Conservation (phyloP, 2,797 vertebrate genomes). For the Iguana delicatissima region DNA sequence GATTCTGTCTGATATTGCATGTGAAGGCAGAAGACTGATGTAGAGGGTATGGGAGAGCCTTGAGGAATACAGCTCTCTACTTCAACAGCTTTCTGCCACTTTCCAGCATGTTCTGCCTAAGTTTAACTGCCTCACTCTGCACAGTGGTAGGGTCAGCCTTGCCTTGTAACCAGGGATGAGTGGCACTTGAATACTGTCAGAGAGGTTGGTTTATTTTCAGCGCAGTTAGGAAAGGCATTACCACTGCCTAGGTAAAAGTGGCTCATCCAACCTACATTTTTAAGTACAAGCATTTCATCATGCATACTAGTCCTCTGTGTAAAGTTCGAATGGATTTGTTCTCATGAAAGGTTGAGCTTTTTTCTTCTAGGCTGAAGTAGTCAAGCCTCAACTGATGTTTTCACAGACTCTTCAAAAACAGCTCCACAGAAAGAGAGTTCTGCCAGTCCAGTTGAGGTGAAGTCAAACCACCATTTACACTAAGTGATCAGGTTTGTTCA, state of each 20-base stretch:
- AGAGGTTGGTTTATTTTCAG: not conserved
- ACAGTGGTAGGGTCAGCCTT: too few relatives aligned
- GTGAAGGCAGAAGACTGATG: too few relatives aligned
- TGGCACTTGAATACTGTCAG: not conserved
- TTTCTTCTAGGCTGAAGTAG: not conserved
- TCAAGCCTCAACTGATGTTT: not conserved
- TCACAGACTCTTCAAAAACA: not conserved
- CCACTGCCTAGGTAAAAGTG: not conserved
- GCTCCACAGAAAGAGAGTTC: too few relatives aligned
- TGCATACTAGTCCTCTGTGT: not conserved
- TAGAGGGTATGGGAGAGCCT: too few relatives aligned
- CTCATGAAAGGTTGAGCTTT: not conserved
- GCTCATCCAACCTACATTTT: not conserved
- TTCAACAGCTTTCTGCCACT: too few relatives aligned
- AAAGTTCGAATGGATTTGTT: not conserved
- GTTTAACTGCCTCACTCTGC: too few relatives aligned
- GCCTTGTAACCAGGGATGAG: too few relatives aligned
- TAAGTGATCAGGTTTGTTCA: not conserved
- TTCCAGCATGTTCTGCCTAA: too few relatives aligned
- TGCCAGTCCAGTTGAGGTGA: not conserved
- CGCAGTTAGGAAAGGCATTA: not conserved
- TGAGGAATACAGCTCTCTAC: too few relatives aligned
- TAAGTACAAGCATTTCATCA: not conserved
- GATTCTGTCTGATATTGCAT: too few relatives aligned
- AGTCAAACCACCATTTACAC: not conserved